These are phyloP conservation scores for Sialia sialis DNA, from an alignment of 2,113 vertebrate species.

Conservation along the genomic window DNA sequence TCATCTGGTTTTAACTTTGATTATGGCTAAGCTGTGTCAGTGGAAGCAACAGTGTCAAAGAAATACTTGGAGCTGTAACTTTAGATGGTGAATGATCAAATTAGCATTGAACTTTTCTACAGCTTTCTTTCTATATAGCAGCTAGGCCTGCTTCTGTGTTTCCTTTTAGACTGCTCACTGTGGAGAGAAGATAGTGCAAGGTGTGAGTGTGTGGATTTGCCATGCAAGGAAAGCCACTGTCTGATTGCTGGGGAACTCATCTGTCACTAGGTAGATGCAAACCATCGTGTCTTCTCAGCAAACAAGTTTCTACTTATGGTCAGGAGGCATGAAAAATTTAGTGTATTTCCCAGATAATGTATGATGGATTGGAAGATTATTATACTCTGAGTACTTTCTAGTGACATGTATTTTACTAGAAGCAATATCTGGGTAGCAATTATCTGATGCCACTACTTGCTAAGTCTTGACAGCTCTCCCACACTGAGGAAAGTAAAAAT, in stretches of 20 bases:
- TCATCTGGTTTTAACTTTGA: neutral
- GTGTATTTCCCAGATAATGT: neutral
- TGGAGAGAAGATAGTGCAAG: neutral
- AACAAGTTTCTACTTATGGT: neutral
- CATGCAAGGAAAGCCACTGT: neutral
- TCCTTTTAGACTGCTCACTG: neutral
- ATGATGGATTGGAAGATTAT: neutral
- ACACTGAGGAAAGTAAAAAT: neutral
- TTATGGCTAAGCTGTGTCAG: neutral
- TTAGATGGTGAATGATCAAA: neutral
- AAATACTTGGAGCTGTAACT: neutral
- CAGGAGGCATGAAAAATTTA: neutral
- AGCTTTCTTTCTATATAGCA: neutral
- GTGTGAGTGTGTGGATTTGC: neutral
- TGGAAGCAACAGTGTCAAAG: neutral
- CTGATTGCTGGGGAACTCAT: neutral
- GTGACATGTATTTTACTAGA: neutral
- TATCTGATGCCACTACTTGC: neutral
- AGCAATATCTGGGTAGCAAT: neutral
- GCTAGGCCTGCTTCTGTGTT: neutral
- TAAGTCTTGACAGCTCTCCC: neutral
- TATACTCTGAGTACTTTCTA: neutral
- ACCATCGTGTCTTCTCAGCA: neutral
- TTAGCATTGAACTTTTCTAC: neutral
- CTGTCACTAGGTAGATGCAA: neutral